These are phyloP conservation scores for Suncus etruscus DNA, from an alignment of 2,113 vertebrate species.

Conservation along the genomic window DNA sequence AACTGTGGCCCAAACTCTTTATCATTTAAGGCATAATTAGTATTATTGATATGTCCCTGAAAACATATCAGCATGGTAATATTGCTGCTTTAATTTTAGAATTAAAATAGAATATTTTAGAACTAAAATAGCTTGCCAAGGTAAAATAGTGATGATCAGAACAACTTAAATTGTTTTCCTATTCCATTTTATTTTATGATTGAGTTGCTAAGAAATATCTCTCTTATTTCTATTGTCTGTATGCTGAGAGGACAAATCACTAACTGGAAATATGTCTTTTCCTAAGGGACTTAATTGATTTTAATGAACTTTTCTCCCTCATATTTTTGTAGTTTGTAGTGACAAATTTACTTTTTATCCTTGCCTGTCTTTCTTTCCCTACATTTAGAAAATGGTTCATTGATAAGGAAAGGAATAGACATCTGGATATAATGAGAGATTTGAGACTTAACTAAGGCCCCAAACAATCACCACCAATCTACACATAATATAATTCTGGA, in stretches of 20 bases:
- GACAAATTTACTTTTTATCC: not conserved
- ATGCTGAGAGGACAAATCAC: not conserved
- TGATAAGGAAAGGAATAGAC: conserved; percentile 4
- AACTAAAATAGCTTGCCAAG: conserved; percentile 25
- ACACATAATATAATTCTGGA: conserved; percentile 30
- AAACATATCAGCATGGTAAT: conserved; percentile 25
- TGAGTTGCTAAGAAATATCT: conserved; percentile 25
- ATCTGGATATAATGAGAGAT: not conserved
- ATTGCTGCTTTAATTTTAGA: conserved; percentile 24
- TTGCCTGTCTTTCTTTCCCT: not conserved
- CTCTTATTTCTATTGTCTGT: conserved; percentile 1
- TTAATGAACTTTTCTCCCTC: conserved; percentile 19
- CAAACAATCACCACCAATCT: conserved; percentile 48
- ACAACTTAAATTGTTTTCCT: conserved; percentile 8
- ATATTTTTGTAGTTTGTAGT: not conserved
- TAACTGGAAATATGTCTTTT: conserved; percentile 16
- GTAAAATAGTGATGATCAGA: conserved; percentile 13
- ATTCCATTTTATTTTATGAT: conserved; percentile 24
- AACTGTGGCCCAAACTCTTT: not conserved
- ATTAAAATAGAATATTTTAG: not conserved
- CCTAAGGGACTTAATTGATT: conserved; percentile 49
- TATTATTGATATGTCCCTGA: not conserved
- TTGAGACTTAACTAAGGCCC: not conserved
- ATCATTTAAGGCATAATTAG: conserved; percentile 14
- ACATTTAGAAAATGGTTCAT: conserved; percentile 35